Conservation (phyloP, 2,797 vertebrate genomes). For the Danio albolineatus region DNA sequence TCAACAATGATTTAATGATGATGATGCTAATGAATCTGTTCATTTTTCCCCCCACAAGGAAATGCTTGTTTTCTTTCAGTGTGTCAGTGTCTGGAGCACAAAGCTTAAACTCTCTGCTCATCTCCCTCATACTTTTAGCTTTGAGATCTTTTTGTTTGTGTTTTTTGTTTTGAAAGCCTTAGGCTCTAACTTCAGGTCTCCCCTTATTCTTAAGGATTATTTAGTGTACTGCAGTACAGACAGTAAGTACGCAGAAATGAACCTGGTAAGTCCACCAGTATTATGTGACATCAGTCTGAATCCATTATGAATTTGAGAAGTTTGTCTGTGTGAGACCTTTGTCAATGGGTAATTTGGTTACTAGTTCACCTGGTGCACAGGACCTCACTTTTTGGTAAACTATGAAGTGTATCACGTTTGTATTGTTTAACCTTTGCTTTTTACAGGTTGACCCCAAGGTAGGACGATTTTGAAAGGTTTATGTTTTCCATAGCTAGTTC, state of each 20-base stretch:
- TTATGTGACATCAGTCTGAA: slow-evolving; percentile 81
- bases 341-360: slow-evolving; percentile 67
- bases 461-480: slow-evolving; percentile 78
- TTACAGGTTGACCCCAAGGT: slow-evolving; percentile 52
- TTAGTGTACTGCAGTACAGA: slow-evolving; percentile 90
- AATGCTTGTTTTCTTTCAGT: slow-evolving; percentile 77
- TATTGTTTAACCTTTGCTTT: slow-evolving; percentile 38
- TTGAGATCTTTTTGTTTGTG: slow-evolving; percentile 72
- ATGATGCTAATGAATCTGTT: slow-evolving; percentile 77
- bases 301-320: slow-evolving; percentile 76
- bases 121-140: slow-evolving; percentile 66
- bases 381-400: slow-evolving; percentile 79
- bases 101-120: slow-evolving; percentile 71
- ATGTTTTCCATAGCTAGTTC: slow-evolving; percentile 83
- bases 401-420: slow-evolving; percentile 79
- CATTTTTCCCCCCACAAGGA: slow-evolving; percentile 79
- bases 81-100: slow-evolving; percentile 66
- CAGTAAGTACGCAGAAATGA: slow-evolving; percentile 93
- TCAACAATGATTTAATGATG: slow-evolving; percentile 64
- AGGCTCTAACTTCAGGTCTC: slow-evolving; percentile 91
- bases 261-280: slow-evolving; percentile 92
- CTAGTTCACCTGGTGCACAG: slow-evolving; percentile 75
- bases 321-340: slow-evolving; percentile 93
- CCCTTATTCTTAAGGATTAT: slow-evolving; percentile 93
- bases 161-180: slow-evolving; percentile 84